Conservation (phyloP, 1,140 invertebrate species). For the Babylonia areolata region DNA sequence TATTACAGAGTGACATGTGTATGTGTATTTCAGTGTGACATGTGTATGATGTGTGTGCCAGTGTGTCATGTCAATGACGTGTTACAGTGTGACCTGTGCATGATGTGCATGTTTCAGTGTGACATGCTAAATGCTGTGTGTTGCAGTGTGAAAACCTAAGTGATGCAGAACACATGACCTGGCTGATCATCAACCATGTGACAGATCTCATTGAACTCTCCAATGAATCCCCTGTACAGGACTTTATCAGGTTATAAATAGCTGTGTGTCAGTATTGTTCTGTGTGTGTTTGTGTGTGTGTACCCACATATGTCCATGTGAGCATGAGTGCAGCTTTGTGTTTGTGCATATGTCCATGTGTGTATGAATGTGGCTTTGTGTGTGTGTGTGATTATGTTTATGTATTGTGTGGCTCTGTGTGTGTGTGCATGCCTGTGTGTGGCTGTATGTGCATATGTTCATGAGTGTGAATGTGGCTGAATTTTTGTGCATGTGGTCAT, state of each 20-base stretch:
- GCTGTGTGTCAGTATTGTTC: background rate
- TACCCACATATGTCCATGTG: background rate
- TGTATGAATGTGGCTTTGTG: background rate
- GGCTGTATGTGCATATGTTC: background rate
- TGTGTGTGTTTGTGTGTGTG: background rate
- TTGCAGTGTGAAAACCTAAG: constrained; percentile 81
- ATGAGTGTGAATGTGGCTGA: background rate
- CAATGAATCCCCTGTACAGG: constrained; percentile 81
- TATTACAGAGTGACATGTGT: background rate
- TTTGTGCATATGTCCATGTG: background rate
- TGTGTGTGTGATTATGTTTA: too few relatives aligned
- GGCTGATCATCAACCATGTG: constrained; percentile 86
- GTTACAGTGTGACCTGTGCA: constrained; percentile 27
- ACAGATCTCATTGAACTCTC: constrained; percentile 82
- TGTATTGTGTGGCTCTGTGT: too few relatives aligned
- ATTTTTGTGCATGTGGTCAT: background rate
- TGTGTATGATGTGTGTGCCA: background rate
- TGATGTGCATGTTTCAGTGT: constrained; percentile 15
- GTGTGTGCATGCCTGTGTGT: constrained; percentile 62
- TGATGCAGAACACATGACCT: constrained; percentile 85
- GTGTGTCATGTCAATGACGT: background rate
- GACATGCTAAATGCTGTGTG: background rate
- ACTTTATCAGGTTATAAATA: constrained; percentile 77
- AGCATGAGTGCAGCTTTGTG: background rate
- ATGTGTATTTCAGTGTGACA: background rate